Conservation (phyloP, 2,113 vertebrate genomes). For the Sander vitreus region DNA sequence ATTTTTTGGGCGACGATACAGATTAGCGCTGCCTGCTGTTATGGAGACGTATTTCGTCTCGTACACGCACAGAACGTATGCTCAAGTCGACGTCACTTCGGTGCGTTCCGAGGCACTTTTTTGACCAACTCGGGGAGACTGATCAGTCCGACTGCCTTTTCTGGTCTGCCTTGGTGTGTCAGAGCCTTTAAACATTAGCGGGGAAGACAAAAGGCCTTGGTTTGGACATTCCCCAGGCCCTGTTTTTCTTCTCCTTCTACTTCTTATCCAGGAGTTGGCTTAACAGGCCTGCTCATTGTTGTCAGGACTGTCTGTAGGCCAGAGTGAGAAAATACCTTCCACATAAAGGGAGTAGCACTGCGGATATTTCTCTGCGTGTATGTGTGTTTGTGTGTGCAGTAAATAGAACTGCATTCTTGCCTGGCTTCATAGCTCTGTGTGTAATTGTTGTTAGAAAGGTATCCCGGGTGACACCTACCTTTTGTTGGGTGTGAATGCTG, state of each 20-base stretch:
- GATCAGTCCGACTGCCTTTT: too few relatives aligned
- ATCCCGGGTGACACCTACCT: constrained; percentile 66
- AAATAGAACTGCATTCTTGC: constrained; percentile 57
- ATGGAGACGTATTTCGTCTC: too few relatives aligned
- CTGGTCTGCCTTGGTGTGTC: too few relatives aligned
- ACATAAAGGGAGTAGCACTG: constrained; percentile 71
- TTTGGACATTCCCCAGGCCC: constrained; percentile 72
- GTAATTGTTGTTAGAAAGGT: constrained; percentile 65
- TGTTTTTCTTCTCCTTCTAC: constrained; percentile 73
- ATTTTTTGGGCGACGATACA: too few relatives aligned
- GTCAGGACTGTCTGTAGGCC: constrained; percentile 74
- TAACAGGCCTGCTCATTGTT: constrained; percentile 82
- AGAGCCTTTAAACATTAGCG: constrained; percentile 45
- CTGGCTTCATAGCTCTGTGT: constrained; percentile 39
- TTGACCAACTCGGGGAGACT: too few relatives aligned
- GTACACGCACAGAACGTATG: too few relatives aligned
- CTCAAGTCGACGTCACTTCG: too few relatives aligned
- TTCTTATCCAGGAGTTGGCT: constrained; percentile 71
- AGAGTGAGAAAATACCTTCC: constrained; percentile 77
- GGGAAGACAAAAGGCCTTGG: constrained; percentile 74
- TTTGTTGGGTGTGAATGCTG: constrained; percentile 60
- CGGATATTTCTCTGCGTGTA: constrained; percentile 50
- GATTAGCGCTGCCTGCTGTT: too few relatives aligned
- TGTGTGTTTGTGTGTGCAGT: constrained; percentile 43
- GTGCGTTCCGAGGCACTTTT: too few relatives aligned